Conservation (phyloP, 1,140 invertebrate species). For the Neodiprion fabricii region DNA sequence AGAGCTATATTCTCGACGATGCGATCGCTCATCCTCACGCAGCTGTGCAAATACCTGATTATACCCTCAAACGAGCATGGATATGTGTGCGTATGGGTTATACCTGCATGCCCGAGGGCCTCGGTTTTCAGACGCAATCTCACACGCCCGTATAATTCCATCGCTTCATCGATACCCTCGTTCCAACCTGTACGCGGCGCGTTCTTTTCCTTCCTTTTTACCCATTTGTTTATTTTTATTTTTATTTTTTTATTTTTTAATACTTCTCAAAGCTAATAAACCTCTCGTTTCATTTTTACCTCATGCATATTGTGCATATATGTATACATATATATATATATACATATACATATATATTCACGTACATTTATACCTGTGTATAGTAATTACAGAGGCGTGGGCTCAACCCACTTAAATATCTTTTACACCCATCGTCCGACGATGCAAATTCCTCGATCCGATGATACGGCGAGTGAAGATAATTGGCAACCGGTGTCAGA, state of each 20-base stretch:
- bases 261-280: not conserved
- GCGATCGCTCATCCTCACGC: constrained; percentile 25
- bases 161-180: not conserved
- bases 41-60: constrained; percentile 34
- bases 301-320: not conserved
- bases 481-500: too few relatives aligned
- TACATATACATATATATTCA: too few relatives aligned
- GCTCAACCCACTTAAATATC: not conserved
- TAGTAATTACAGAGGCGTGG: not conserved
- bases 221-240: not conserved
- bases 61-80: constrained; percentile 20
- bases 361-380: not conserved
- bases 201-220: not conserved
- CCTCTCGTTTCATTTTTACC: not conserved
- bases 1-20: constrained; percentile 13
- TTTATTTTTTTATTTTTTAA: not conserved
- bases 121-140: not conserved
- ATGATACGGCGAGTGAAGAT: too few relatives aligned
- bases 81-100: not conserved
- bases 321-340: not conserved
- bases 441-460: too few relatives aligned
- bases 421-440: too few relatives aligned
- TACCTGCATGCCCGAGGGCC: not conserved
- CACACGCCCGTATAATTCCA: not conserved
- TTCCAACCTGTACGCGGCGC: not conserved